Evolutionary conservation across 2,113 vertebrate species (phyloP), one percentile per base, ranked within the genome.

Genomic region (Nymphicus hollandicus): DNA sequence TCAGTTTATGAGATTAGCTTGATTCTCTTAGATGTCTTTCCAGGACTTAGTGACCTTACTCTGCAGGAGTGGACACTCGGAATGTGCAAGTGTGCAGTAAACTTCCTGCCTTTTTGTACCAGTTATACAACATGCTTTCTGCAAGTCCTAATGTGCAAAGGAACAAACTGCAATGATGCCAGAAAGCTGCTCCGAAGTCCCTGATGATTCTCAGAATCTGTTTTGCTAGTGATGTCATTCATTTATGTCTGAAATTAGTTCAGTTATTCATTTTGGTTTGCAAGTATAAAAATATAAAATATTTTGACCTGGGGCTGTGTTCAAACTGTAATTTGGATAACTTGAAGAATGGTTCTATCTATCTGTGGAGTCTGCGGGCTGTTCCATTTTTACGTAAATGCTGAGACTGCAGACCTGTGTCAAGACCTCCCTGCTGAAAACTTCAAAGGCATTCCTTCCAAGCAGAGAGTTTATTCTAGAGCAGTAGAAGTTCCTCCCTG

Each of bases 11-110:
- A 84, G 87, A 94, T 94, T 86, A 71, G 49, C 76, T 91, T 84
- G 86, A 58, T 64, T 96, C 44, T 89, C 86, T 96, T 47, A 88
- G 92, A 93, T 97, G 91, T 95, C 78, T 93, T 91, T 96, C 91
- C 91, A 96, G 71, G 93, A 88, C 82, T 81, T 44, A 15, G 53
- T 91, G 95, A 96, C 89, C 91, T 96, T 68, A 91, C 61, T 95
- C 82, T 47, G 65, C 87, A 82, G 92, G 94, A 90, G 25, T 86
- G 83, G 94, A 78, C 71, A 88, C 22, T 91, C 1, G 86, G 91
- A 95, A 95, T 93, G 65, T 60, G 47, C 81, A 88, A 94, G 63
- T 76, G 41, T n/a, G 47, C 72, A 76, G 47, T 81, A 70, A 86
- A 79, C 91, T 92, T 96, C 92, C 96, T 96, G 85, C 18, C 74